Evolutionary conservation across 2,888 invertebrate species (phyloP).

Genomic region (Dusona sp.): DNA sequence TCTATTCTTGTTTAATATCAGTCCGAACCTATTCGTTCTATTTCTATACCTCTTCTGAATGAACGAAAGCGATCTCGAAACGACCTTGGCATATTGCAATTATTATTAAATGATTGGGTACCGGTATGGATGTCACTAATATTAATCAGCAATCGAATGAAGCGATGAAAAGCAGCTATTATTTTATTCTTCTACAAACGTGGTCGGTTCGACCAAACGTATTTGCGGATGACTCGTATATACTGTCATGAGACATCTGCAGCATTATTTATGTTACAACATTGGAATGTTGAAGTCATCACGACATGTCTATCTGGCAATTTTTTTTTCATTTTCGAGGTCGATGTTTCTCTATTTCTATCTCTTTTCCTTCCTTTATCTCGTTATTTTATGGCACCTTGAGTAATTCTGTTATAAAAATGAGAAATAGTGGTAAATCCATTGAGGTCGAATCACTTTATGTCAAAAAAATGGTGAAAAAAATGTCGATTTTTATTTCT

Average conservation of each 20-base stretch:
- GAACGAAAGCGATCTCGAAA: constrained; percentile 16
- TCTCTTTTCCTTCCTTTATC: no score
- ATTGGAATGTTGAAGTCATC: no score
- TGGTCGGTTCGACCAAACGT: neutral
- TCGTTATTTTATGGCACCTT: neutral
- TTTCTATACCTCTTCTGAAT: neutral
- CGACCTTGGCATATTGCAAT: constrained; percentile 42
- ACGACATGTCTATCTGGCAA: neutral
- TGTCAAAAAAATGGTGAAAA: neutral
- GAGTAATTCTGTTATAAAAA: neutral
- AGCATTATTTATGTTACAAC: neutral
- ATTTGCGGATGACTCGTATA: neutral
- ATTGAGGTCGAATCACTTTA: neutral
- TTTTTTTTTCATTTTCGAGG: neutral
- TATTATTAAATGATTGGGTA: constrained; percentile 35
- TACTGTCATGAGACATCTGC: neutral
- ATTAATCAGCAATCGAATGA: constrained; percentile 31
- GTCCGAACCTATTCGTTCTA: neutral
- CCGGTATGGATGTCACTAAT: constrained; percentile 4
- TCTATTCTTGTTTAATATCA: constrained; percentile 6
- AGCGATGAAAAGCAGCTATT: constrained; percentile 18
- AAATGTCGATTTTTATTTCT: constrained; percentile 19
- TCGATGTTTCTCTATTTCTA: neutral
- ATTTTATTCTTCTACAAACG: constrained; percentile 13
- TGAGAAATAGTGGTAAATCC: neutral